Evolutionary conservation across 1,140 invertebrate species (phyloP).

Genomic region (Scylla paramamosain): DNA sequence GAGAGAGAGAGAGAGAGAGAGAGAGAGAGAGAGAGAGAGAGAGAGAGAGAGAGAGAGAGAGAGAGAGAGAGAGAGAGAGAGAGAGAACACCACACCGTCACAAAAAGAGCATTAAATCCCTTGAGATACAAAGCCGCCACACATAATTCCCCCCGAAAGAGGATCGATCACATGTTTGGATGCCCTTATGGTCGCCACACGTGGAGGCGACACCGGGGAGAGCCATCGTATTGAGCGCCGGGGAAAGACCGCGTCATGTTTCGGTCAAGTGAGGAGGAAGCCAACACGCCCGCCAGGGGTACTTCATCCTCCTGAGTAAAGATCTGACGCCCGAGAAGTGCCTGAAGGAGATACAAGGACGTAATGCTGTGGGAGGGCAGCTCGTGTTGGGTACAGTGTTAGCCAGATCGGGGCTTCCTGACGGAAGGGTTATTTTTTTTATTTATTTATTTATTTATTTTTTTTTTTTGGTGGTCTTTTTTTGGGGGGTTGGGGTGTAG

Average conservation of each 20-base stretch:
- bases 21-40: not conserved
- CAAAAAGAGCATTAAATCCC: not conserved
- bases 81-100: not conserved
- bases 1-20: constrained; percentile 30
- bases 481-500: too few relatives aligned
- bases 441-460: too few relatives aligned
- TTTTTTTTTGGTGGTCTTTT: too few relatives aligned
- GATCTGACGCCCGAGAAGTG: not conserved
- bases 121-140: not conserved
- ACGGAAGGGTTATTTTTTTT: too few relatives aligned
- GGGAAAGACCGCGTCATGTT: not conserved
- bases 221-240: not conserved
- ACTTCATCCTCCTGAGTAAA: not conserved
- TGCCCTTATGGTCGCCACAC: not conserved
- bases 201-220: not conserved
- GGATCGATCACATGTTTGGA: not conserved
- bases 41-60: too few relatives aligned
- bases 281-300: not conserved
- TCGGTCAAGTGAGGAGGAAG: not conserved
- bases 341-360: not conserved
- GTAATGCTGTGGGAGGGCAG: not conserved
- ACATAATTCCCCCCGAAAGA: not conserved
- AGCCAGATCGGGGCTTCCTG: too few relatives aligned
- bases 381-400: too few relatives aligned
- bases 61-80: too few relatives aligned